Conservation (phyloP, 2,797 vertebrate species). For the Gambusia yucatana region DNA sequence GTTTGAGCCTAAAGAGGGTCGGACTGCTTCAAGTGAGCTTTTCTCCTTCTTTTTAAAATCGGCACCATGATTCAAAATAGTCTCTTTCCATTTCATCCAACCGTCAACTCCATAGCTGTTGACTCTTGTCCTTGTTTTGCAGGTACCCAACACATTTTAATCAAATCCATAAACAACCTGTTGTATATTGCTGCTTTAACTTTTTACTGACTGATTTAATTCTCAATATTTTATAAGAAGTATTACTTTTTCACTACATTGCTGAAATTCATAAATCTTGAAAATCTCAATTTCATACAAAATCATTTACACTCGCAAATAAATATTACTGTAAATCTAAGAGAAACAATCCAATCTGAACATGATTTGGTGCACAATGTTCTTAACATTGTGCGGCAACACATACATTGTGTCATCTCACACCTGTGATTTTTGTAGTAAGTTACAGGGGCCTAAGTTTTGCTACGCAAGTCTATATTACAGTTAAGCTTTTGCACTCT, state of each 20-base stretch:
- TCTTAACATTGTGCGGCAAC: background rate
- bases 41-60: background rate
- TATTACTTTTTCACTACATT: background rate
- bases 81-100: background rate
- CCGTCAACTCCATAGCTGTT: background rate
- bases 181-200: background rate
- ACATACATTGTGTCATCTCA: background rate
- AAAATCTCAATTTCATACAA: background rate
- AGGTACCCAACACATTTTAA: background rate
- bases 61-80: background rate
- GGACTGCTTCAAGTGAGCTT: background rate
- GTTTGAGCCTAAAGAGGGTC: background rate
- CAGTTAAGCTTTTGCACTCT: conserved; percentile 12
- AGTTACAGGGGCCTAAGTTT: conserved; percentile 21
- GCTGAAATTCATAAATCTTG: background rate
- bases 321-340: background rate
- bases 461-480: conserved; percentile 1
- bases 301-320: background rate
- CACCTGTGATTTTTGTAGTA: background rate
- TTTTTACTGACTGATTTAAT: background rate
- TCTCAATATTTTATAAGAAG: background rate
- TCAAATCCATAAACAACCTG: background rate
- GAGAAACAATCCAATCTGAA: background rate
- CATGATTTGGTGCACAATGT: background rate
- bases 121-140: background rate